Evolutionary conservation across 2,888 invertebrate genomes (phyloP), one percentile per base, ranked within the genome.

Genomic region (Himalopsyche anomala): DNA sequence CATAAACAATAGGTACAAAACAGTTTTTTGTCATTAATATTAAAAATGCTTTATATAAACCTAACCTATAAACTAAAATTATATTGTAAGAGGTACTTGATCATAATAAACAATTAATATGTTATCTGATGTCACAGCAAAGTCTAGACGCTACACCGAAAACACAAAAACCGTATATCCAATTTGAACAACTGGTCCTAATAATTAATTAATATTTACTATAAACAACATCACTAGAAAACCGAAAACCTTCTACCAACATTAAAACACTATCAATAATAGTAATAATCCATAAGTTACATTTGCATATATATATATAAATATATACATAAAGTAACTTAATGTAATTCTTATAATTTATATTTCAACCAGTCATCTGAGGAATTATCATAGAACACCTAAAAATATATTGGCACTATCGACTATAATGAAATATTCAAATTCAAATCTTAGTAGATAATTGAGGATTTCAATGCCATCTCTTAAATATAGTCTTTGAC

Each of bases 371-470:
- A 74, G 74, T 74, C 74, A 74, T 74, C 74, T 74, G 74, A 74
- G 74, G 74, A 74, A 74, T 74, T 62, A 51, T 51, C 38, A 36
- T 74, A 74, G 69, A 38, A 74, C 74, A 74, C 74, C 36, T 80
- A 80, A 80, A 80, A 80, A 80, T 80, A 80, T 45, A 80, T 80
- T 80, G 80, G 80, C 80, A 80, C 80, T 80, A 80, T 19, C 17
- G 80, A 80, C 80, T 80, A 80, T 80, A n/a, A 40, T 80, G 42
- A 62, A 62, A 28, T 62, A 62, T 62, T 62, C 62, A 62, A 62
- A 62, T 62, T 62, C 19, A 9, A 74, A 74, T 12, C 74, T 38
- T 74, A 74, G 36, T 5, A 74, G 5, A 74, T 74, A 74, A 74
- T 74, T 74, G 74, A 74, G 74, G 74, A 74, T 74, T 74, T 74